phyloP scores from a whole-genome alignment of 2,888 invertebrate species.

The Ophonus ardosiacus region DNA sequence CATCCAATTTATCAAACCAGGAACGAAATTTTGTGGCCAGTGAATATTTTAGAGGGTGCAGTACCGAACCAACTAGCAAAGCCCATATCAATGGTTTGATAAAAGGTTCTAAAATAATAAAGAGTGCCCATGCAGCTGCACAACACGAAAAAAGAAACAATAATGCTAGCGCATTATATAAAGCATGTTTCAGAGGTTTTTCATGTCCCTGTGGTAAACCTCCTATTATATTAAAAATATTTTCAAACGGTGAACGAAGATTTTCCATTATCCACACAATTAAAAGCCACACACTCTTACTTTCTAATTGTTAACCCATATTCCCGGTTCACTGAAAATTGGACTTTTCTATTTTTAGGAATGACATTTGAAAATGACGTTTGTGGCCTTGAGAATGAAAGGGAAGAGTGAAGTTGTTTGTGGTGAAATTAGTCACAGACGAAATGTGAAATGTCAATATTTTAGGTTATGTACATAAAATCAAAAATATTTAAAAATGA shows the following conservation, averaged over 20 bases:
- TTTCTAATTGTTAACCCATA: constrained; percentile 52
- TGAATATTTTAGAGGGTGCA: constrained; percentile 95
- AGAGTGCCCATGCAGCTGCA: constrained; percentile 86
- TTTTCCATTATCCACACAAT: constrained; percentile 71
- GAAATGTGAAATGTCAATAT: constrained; percentile 52
- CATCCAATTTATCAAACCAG: constrained; percentile 87
- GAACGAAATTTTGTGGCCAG: constrained; percentile 85
- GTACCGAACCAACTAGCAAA: constrained; percentile 94
- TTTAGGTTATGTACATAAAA: constrained; percentile 53
- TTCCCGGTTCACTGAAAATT: constrained; percentile 25
- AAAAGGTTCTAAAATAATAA: constrained; percentile 93
- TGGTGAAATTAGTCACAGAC: background rate
- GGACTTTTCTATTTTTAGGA: constrained; percentile 54
- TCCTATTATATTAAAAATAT: constrained; percentile 83
- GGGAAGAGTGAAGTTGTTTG: constrained; percentile 53
- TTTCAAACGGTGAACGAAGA: constrained; percentile 80
- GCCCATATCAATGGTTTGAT: constrained; percentile 97
- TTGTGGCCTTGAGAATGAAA: constrained; percentile 56
- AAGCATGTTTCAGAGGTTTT: constrained; percentile 93
- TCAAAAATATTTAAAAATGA: constrained; percentile 44
- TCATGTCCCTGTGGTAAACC: constrained; percentile 87
- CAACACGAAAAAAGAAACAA: constrained; percentile 84
- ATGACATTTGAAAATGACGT: constrained; percentile 58
- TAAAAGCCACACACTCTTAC: constrained; percentile 48
- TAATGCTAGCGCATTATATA: constrained; percentile 92